A percentile compares a stretch with the other conserved stretches of the same genome.
These are phyloP conservation scores for Gnathonemus echidnorhynchus DNA, from an alignment of 2,113 vertebrate genomes.

Conservation along the genomic window DNA sequence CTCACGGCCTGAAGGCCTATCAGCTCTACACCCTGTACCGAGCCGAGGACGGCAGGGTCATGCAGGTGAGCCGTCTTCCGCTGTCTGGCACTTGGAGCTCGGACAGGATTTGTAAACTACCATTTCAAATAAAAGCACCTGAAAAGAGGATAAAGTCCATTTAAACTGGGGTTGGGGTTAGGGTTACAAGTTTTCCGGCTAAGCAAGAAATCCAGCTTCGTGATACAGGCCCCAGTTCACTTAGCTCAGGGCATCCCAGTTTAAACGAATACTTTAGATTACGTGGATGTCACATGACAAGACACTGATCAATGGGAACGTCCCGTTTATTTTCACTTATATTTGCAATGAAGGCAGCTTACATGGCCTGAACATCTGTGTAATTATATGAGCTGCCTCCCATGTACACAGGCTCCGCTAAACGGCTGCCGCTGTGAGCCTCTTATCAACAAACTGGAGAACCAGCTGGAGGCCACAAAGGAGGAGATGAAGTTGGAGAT, in stretches of 20 bases:
- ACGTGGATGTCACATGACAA: background rate
- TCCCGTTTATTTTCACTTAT: background rate
- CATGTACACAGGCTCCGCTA: conserved; percentile 73
- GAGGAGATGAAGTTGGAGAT: conserved; percentile 92
- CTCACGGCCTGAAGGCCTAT: conserved; percentile 85
- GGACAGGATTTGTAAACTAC: background rate
- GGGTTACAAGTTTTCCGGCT: too few species aligned
- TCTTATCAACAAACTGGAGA: conserved; percentile 87
- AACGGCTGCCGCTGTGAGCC: conserved; percentile 94
- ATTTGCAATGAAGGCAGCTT: background rate
- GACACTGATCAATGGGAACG: background rate
- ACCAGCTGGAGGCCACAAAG: conserved; percentile 87
- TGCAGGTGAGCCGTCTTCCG: conserved; percentile 71
- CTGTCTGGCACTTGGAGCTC: background rate
- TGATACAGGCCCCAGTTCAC: too few species aligned
- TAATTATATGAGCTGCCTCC: background rate
- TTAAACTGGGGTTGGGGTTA: too few species aligned
- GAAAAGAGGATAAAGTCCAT: background rate
- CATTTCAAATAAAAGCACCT: background rate
- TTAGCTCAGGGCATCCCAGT: too few species aligned
- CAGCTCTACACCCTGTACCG: conserved; percentile 93
- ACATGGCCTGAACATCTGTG: background rate
- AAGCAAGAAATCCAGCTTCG: too few species aligned
- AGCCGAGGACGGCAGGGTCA: conserved; percentile 83
- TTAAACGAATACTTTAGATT: too few species aligned